Base-by-base conservation (phyloP, 2,797 vertebrate genomes). In the Mionectes olivaceus region DNA sequence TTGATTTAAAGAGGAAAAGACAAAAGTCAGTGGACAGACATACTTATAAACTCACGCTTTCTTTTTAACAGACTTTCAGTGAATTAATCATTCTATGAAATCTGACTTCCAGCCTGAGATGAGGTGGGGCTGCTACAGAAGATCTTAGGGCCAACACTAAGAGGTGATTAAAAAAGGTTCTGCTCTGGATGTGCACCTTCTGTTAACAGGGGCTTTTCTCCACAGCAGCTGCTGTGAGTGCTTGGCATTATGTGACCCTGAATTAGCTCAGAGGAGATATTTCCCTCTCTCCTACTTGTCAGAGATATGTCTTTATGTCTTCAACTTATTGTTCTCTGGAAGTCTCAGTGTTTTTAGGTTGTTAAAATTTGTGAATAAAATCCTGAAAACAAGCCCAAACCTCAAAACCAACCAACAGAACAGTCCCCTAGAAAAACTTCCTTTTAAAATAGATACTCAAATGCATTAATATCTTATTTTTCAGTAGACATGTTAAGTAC, bases 1-100 rank as follows among this genome's bases (percentile, higher is more conserved):
- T 95, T 92, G 77, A 93, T 92, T 96, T 96, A 91, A 96, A 94
- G 86, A 91, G 43, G 37, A 71, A 87, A 82, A 95, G 75, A 83
- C 77, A 91, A 91, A 95, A 95, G 77, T 91, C 77, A 11, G 49
- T 18, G 46, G 61, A 39, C 16, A 37, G 44, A 44, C 9, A 39
- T 50, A 90, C 59, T 92, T 83, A 71, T 85, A 80, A 87, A 16
- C 13, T 52, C 19, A 50, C 9, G 28, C 25, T 93, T 82, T 60
- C 16, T 89, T 88, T 93, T 94, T 85, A 85, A 61, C 21, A 89
- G 75, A 77, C 81, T 91, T 89, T 44, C 30, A 65, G 30, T 2
- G 13, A 76, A 87, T 87, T 64, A 89, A 83, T 83, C 65, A 52
- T 60, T 81, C 57, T 82, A 33, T 81, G n/a, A 28, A 92, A 30